Conservation (phyloP, 2,113 vertebrate species). For the Macheiramphus alcinus region DNA sequence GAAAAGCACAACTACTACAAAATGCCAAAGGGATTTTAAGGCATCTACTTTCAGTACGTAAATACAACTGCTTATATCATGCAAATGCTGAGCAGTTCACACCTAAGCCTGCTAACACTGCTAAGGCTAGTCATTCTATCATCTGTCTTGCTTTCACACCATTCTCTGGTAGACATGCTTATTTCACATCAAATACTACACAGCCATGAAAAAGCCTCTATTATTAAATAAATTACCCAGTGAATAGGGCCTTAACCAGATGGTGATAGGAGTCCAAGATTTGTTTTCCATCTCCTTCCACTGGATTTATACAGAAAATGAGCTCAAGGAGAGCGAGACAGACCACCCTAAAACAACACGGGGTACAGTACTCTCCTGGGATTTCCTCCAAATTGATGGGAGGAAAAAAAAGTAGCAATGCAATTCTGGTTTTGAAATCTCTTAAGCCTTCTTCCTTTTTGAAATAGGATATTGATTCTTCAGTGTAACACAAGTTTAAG, state of each 20-base stretch:
- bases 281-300: background rate
- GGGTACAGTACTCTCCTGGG: background rate
- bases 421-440: background rate
- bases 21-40: background rate
- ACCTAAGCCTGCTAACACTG: background rate
- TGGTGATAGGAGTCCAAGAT: background rate
- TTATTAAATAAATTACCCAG: background rate
- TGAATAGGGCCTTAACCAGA: background rate
- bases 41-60: background rate
- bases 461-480: background rate
- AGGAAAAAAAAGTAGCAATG: rapidly evolving
- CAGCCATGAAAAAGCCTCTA: background rate
- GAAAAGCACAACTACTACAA: background rate
- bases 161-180: background rate
- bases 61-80: background rate
- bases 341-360: background rate
- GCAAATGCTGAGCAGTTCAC: background rate
- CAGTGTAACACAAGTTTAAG: background rate
- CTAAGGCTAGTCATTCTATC: background rate
- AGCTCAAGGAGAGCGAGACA: background rate
- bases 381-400: background rate
- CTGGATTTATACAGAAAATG: background rate
- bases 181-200: background rate
- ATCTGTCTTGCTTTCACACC: background rate
- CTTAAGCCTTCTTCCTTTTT: background rate